Evolutionary conservation across 2,888 invertebrate genomes (phyloP).

Genomic region (Auanema sp.): DNA sequence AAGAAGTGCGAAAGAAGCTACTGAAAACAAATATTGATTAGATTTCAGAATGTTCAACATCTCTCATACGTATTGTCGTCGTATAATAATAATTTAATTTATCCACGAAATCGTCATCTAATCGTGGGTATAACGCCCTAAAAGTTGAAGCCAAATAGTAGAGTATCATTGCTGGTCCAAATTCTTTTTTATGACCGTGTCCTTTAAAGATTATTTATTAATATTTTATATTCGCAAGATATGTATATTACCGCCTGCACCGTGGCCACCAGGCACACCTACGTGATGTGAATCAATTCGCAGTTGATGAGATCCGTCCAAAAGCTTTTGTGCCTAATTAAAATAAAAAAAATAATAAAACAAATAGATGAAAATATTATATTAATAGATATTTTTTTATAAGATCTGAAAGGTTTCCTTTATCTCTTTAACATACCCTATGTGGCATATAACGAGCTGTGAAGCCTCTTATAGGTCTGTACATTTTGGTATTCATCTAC

Average conservation of each 20-base stretch:
- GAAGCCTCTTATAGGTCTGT: too few relatives aligned
- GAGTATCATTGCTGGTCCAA: constrained; percentile 65
- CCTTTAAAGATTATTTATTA: constrained; percentile 27
- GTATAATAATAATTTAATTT: constrained; percentile 65
- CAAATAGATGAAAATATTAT: too few relatives aligned
- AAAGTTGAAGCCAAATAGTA: constrained; percentile 64
- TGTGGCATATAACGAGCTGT: too few relatives aligned
- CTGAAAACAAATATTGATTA: constrained; percentile 38
- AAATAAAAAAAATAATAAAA: too few relatives aligned
- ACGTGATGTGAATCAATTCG: constrained; percentile 63
- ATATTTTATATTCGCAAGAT: neutral
- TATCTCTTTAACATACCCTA: too few relatives aligned
- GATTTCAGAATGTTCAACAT: neutral
- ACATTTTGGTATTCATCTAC: too few relatives aligned
- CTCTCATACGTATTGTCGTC: constrained; percentile 59
- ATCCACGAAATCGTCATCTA: constrained; percentile 64
- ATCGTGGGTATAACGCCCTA: constrained; percentile 62
- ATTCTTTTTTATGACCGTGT: constrained; percentile 64
- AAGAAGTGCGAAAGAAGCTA: constrained; percentile 63
- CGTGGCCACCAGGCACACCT: constrained; percentile 57
- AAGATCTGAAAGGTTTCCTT: too few relatives aligned
- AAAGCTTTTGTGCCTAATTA: constrained; percentile 62
- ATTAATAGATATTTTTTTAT: too few relatives aligned
- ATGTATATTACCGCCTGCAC: constrained; percentile 41
- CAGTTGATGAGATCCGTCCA: constrained; percentile 64